phyloP scores from a whole-genome alignment of 2,113 vertebrate genomes.

The Setophaga coronata region DNA sequence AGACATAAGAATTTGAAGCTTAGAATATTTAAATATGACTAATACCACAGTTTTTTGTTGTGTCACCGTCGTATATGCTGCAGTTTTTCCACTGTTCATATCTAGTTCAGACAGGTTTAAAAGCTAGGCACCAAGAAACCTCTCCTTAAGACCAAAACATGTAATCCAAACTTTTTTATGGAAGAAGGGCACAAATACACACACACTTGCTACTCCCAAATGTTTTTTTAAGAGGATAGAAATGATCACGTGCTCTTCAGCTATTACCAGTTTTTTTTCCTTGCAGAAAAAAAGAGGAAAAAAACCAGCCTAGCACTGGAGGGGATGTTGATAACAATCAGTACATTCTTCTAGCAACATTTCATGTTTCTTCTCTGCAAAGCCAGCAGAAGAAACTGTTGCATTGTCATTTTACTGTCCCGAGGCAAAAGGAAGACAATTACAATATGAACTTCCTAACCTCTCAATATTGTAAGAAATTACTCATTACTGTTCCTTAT shows the following conservation, averaged over 20 bases:
- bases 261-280: background rate
- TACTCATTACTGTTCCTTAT: background rate
- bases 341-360: background rate
- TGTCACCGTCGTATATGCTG: fast-evolving
- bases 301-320: background rate
- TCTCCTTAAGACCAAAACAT: background rate
- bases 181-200: background rate
- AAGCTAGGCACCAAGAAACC: background rate
- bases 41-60: background rate
- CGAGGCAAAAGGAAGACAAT: background rate
- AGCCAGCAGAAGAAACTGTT: background rate
- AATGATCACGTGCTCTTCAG: background rate
- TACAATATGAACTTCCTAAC: background rate
- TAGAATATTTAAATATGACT: background rate
- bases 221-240: background rate
- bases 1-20: background rate
- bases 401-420: background rate
- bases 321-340: background rate
- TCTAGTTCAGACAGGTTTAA: background rate
- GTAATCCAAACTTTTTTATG: background rate
- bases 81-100: background rate
- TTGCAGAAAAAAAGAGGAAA: background rate
- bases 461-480: background rate
- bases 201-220: background rate
- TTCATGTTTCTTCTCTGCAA: background rate